Conservation (phyloP, 2,797 vertebrate species). For the Acrossocheilus wenchowensis region DNA sequence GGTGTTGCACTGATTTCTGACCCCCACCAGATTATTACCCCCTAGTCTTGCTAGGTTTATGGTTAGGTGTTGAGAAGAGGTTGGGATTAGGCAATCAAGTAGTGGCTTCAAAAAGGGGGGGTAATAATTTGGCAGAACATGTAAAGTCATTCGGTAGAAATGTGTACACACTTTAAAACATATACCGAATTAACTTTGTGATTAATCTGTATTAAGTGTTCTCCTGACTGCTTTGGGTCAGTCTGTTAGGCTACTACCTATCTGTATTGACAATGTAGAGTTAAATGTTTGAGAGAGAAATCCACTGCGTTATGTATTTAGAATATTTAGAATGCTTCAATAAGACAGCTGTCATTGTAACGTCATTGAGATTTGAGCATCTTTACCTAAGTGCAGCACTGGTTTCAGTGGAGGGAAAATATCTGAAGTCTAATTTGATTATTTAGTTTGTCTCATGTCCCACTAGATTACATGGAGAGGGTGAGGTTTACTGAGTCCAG, state of each 20-base stretch:
- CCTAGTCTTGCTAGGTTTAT: neutral
- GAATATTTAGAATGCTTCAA: too few species aligned
- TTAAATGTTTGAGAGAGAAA: too few species aligned
- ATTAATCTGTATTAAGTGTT: neutral
- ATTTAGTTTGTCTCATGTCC: too few species aligned
- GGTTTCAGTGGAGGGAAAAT: too few species aligned
- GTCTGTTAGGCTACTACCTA: neutral
- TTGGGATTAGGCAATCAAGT: neutral
- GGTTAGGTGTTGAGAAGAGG: neutral
- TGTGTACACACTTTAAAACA: neutral
- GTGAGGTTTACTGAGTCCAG: too few species aligned
- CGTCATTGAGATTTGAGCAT: too few species aligned
- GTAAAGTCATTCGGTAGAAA: neutral
- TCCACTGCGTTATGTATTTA: too few species aligned
- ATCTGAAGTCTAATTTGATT: too few species aligned
- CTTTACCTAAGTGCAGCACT: too few species aligned
- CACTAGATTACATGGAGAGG: too few species aligned
- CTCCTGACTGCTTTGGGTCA: too few species aligned
- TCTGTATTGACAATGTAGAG: neutral
- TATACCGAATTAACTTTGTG: neutral
- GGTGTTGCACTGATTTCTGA: neutral
- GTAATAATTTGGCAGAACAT: neutral
- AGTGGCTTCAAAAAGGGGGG: neutral
- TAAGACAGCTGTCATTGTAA: too few species aligned
- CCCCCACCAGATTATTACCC: neutral